Percentiles rank a stretch among this genome's conserved stretches.
Evolutionary conservation across 2,113 vertebrate genomes (phyloP).

Genomic region (Telmatochromis sp.): DNA sequence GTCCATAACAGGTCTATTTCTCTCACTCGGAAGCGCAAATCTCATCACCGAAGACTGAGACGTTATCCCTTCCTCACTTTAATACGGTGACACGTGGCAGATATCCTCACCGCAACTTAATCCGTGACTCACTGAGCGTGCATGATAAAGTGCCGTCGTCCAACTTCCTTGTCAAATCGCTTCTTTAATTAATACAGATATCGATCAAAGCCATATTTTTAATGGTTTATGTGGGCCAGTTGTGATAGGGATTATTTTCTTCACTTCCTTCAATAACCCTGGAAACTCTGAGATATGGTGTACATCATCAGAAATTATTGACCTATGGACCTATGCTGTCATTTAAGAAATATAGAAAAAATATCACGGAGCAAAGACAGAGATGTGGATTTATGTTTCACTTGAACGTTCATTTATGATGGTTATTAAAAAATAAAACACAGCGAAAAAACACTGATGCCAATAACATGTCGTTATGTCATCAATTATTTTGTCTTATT

Average conservation of each 20-base stretch:
- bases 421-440: neutral
- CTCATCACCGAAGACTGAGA: slow-evolving; percentile 5
- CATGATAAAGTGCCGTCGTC: neutral
- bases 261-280: neutral
- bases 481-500: neutral
- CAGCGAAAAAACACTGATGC: neutral
- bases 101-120: slow-evolving; percentile 8
- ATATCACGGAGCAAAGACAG: neutral
- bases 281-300: neutral
- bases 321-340: neutral
- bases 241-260: neutral
- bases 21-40: neutral
- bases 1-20: slow-evolving; percentile 1
- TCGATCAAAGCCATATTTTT: slow-evolving; percentile 21
- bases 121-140: neutral
- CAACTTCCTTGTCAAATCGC: slow-evolving; percentile 3
- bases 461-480: neutral
- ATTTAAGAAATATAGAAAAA: neutral
- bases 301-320: neutral
- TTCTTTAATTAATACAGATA: slow-evolving; percentile 7
- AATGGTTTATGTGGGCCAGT: neutral
- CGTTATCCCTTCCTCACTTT: neutral
- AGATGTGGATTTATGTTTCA: neutral
- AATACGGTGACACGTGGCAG: neutral
- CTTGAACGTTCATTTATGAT: neutral